Evolutionary conservation across 2,888 invertebrate species (phyloP), one percentile per base, ranked within the genome.

Genomic region (Tenthredo mesomela): DNA sequence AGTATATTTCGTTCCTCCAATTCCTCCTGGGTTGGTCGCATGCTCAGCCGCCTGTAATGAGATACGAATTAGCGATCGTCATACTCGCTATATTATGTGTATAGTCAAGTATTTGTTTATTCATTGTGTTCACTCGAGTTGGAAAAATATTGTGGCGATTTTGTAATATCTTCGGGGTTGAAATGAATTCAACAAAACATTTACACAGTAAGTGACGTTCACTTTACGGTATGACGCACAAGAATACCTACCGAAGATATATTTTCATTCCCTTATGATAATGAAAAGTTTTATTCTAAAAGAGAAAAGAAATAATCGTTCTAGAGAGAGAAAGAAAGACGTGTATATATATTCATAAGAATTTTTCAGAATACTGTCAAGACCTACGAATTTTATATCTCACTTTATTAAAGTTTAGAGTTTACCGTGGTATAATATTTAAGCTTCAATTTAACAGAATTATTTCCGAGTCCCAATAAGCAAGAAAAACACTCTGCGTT

Each of bases 1-100:
- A 99, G 95, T 93, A 99, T 99, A 93, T 99, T 99, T 91, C 99
- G 96, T 93, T 99, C 98, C 93, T 99, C 98, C 88, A 99, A 95
- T 94, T 99, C 99, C 93, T 99, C 99, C 88, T 98, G 97, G 77
- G 99, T 98, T 89, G 99, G 99, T 91, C 99, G 95, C 97, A 99
- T 98, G 94, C 99, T 99, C 92, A 99, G 95, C 91, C 99, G 96
- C 93, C 99, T 95, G 91, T 87, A 92, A 93, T 87, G 87, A 87
- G n/a, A 40, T 61, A 58, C n/a, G 78, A 58, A 78, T 21, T 54
- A 54, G 12, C 54, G 15, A 54, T 33, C 77, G 33, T 1, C 9
- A 9, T 33, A 33, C 29, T 18, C 33, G 33, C 12, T 25, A n/a
- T 6, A 37, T 7, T 33, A 4, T 4, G 37, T 37, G 21, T 21